phyloP scores from a whole-genome alignment of 2,888 invertebrate genomes.

The Pyrocoelia pectoralis region DNA sequence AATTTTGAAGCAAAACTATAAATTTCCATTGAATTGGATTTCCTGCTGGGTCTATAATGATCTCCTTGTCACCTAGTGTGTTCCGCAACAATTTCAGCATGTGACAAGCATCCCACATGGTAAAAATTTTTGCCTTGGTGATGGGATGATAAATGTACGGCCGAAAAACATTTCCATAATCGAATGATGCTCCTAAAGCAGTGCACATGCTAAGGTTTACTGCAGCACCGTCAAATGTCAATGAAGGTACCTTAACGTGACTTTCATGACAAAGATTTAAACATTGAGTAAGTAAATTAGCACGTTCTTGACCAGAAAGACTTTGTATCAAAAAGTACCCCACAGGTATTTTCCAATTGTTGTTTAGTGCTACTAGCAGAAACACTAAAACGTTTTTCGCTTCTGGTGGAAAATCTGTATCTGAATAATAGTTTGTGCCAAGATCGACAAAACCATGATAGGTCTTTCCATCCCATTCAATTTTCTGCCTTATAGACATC shows the following conservation, averaged over 20 bases:
- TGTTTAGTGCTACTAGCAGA: neutral
- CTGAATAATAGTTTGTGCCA: neutral
- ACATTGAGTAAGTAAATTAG: neutral
- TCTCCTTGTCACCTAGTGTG: neutral
- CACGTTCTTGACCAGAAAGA: neutral
- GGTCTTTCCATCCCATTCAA: neutral
- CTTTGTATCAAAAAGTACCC: neutral
- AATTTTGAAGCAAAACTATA: neutral
- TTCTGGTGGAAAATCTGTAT: neutral
- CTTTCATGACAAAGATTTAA: neutral
- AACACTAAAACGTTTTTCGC: neutral
- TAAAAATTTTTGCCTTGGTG: neutral
- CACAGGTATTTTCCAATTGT: neutral
- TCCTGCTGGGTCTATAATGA: neutral
- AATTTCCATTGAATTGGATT: neutral
- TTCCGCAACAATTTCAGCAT: neutral
- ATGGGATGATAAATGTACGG: constrained; percentile 5
- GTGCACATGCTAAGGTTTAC: neutral
- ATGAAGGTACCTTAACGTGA: neutral
- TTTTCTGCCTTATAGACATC: neutral
- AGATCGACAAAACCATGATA: neutral
- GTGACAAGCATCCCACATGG: constrained; percentile 3
- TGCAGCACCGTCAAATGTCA: neutral
- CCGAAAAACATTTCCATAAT: neutral
- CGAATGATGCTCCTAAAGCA: neutral